Base-by-base conservation (phyloP, 1,140 invertebrate genomes). In the Aethina tumida region DNA sequence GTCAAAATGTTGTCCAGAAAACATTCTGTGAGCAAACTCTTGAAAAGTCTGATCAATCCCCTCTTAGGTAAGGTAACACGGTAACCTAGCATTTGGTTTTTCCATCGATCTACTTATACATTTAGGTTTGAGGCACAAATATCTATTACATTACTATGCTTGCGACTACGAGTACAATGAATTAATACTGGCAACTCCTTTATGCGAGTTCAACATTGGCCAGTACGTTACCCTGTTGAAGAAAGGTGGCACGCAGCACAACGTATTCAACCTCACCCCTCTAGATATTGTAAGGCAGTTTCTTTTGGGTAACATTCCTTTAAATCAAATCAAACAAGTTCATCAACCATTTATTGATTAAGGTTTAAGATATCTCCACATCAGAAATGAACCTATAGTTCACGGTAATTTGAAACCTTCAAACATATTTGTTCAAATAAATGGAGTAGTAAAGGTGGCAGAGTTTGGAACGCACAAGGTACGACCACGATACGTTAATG, bases 391-490 rank as follows among this genome's bases (percentile, higher is more conserved):
- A 18, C 57, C 62, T 10, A 58, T 65, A 17, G 46, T 65, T 20
- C 63, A 65, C 38, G 63, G 63, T 2, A 65, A 65, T 40, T 42
- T 65, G 10, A 65, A 65, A 45, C 63, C 62, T 14, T 54, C 56
- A 2, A 65, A 65, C 43, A 50, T 64, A 22, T 50, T 65, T 9
- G 43, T 64, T 1, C 56, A 62, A 41, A 37, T 53, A 14, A 42
- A 50, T 22, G 59, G 60, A 12, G 45, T 44, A n/a, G 42, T 65
- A 9, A 47, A 52, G 35, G 36, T 65, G 15, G 58, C 58, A 8
- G 63, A 65, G 36, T 65, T 65, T 43, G 63, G 63, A 19, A 48
- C 64, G 16, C 47, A 56, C 35, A 55, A 57, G 43, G 60, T 64
- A 37, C 9, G 10, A 30, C 14, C 27, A n/a, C n/a, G n/a, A n/a